A percentile compares a stretch with the other conserved stretches of the same genome.
phyloP scores from a whole-genome alignment of 2,888 invertebrate genomes.

The Amblyteles armatorius region DNA sequence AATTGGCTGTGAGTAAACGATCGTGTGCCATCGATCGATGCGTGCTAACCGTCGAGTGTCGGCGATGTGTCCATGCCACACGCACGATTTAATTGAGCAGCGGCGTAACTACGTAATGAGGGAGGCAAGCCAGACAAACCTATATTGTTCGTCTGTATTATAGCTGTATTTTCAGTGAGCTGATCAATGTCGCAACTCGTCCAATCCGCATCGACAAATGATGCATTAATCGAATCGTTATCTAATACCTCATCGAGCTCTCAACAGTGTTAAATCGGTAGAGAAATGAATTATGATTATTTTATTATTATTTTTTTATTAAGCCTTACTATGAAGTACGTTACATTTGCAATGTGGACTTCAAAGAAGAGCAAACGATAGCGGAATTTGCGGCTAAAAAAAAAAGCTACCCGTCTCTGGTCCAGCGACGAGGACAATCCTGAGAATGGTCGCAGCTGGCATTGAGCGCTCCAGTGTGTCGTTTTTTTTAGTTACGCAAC shows the following conservation, averaged over 20 bases:
- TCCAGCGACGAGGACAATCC: slow-evolving; percentile 22
- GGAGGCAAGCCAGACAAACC: not conserved
- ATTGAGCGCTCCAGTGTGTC: slow-evolving; percentile 4
- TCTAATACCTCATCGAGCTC: slow-evolving; percentile 3
- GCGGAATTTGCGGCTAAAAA: not conserved
- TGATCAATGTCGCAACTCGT: slow-evolving; percentile 18
- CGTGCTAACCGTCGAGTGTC: not conserved
- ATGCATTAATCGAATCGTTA: slow-evolving; percentile 33
- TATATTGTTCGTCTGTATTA: not conserved
- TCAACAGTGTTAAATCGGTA: not conserved
- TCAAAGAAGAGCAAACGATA: not conserved
- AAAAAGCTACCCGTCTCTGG: not conserved
- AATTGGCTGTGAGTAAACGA: not conserved
- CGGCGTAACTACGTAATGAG: not conserved
- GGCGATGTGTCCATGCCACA: not conserved
- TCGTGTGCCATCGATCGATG: not conserved
- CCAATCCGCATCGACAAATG: slow-evolving; percentile 22
- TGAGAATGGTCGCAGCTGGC: not conserved
- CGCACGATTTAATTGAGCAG: slow-evolving; percentile 26
- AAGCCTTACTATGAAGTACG: not conserved
- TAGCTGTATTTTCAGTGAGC: not conserved
- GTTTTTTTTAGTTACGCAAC: slow-evolving; percentile 48
- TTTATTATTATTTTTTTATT: not conserved
- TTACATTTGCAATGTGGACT: not conserved
- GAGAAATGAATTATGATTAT: not conserved